Base-by-base conservation (phyloP, 2,888 invertebrate species). In the Dorcus hopei region DNA sequence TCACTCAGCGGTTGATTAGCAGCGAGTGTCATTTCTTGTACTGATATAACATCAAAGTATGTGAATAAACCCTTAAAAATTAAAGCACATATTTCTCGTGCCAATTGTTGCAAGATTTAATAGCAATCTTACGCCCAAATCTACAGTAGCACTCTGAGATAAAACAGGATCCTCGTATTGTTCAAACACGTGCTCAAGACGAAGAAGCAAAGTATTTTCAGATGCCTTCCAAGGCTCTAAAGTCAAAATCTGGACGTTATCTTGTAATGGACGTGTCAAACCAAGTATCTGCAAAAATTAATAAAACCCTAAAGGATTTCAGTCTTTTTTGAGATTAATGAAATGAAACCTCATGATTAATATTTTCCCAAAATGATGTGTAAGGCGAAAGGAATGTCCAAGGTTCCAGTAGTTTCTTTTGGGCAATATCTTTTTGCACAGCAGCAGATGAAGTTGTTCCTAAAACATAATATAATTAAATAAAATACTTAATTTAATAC, bases 161-260 rank as follows among this genome's bases (percentile, higher is more conserved):
- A 81, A 73, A 0, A 73, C 70, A 0, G 76, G 68, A 64, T 86
- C 83, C 51, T 92, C 91, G 0, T 78, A 77, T 16, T 78, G 79
- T 64, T 88, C 87, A 52, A 88, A 81, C 61, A 88, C 82, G 73
- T 94, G 90, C 68, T 94, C 94, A 0, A 94, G 74, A 14, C 93
- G 82, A 0, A 94, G 65, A 7, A 94, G 77, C 2, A 90, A 59
- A 9, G 81, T 80, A 0, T 79, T 74, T 38, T 63, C 62, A 0
- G 79, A 77, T 42, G 55, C 48, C 38, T 81, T 81, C 87, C 89
- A 90, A 0, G 90, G 90, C 68, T 93, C 93, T 45, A 93, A 69
- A 0, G 91, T 91, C 5, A 94, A 75, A 42, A 94, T 75, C 69
- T 92, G 87, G 0, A 93, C 77, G 42, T 89, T 89, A 26, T 79